Conservation (phyloP, 2,797 vertebrate species). For the Poeciliopsis turneri region DNA sequence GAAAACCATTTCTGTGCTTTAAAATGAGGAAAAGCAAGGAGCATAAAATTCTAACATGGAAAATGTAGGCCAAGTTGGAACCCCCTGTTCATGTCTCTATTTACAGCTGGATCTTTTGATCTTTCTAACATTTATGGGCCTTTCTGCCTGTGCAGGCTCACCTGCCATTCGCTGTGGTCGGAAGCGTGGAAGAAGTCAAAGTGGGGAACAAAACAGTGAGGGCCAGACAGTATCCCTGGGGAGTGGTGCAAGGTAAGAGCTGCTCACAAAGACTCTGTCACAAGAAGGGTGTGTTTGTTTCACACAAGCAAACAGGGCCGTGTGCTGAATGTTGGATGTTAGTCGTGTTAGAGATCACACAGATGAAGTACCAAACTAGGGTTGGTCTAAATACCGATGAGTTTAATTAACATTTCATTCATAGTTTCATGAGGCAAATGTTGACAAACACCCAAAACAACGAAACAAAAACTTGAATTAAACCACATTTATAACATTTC, state of each 20-base stretch:
- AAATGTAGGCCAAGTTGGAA: background rate
- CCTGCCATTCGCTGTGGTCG: conserved; percentile 96
- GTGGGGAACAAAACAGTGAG: conserved; percentile 97
- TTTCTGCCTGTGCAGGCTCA: conserved; percentile 85
- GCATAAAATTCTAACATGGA: conserved; percentile 1
- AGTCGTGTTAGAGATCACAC: background rate
- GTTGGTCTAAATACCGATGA: background rate
- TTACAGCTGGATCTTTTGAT: conserved; percentile 23
- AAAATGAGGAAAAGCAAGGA: background rate
- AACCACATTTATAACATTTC: background rate
- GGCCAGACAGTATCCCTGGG: conserved; percentile 98
- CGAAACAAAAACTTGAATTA: background rate
- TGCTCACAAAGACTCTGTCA: conserved; percentile 4
- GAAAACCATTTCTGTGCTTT: background rate
- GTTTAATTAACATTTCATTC: background rate
- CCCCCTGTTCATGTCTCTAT: background rate
- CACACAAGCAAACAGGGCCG: conserved; percentile 2
- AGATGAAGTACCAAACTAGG: background rate
- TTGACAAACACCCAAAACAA: background rate
- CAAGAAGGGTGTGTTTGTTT: conserved; percentile 15
- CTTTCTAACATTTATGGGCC: conserved; percentile 15
- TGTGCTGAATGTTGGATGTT: background rate
- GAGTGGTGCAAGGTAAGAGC: conserved; percentile 95
- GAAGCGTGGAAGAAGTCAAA: conserved; percentile 97
- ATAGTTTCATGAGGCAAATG: background rate